Evolutionary conservation across 2,113 vertebrate species (phyloP), one percentile per base, ranked within the genome.

Genomic region (Lepus timidus): DNA sequence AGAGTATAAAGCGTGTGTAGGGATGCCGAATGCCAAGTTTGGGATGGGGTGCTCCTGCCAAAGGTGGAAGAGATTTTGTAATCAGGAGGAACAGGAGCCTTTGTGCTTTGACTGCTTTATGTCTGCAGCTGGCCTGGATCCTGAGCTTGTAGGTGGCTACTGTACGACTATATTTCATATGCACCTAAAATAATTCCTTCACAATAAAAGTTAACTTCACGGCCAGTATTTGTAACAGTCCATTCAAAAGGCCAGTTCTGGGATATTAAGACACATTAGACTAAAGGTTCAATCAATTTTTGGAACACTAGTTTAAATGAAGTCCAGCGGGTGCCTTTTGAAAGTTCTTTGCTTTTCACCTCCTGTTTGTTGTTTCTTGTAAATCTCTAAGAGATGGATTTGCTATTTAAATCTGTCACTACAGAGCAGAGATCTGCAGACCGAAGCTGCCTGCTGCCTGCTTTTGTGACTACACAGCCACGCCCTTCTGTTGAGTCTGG

Each of bases 291-390:
- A 20, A 9, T 73, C 79, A 91, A 91, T 93, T 76, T 73, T 76
- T 75, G 70, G 78, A 86, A 89, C 10, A 67, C 14, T 76, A 44
- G 13, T 65, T 90, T 94, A 89, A 67, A 83, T 82, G 90, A 95
- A 93, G 84, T 89, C 78, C 75, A 89, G 52, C 16, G 64, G 27
- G 44, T 58, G 14, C 55, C 55, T 64, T 90, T 90, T 10, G 36
- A 74, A 49, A 76, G 75, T 10, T 70, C 67, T 64, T 44, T 70
- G 58, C 36, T 76, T 92, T 94, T 78, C 67, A 49, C 33, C 81
- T 23, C 67, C 55, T 71, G 44, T 39, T 39, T 39, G 39, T 0
- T 23, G 14, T 83, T 87, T 87, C 65, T 91, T 71, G 2, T 64
- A 81, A 68, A 71, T 51, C 61, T 92, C 90, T 55, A 44, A 83